Conservation (phyloP, 2,888 invertebrate species). For the Mantis religiosa region DNA sequence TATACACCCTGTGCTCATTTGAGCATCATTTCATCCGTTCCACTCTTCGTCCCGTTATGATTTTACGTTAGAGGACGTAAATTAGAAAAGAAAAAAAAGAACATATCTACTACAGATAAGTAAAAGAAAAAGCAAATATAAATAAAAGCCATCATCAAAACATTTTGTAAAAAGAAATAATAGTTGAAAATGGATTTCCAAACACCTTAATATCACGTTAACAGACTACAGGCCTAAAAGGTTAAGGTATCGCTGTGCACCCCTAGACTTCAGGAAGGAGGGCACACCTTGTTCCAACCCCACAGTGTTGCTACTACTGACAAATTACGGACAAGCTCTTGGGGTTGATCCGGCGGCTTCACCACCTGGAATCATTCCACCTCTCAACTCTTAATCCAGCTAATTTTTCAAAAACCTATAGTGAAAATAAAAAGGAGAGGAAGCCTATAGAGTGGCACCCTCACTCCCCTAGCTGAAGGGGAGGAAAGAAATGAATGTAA, state of each 20-base stretch:
- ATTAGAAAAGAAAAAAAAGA: no score
- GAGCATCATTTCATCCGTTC: no score
- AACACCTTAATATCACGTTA: no score
- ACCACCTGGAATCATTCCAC: slow-evolving; percentile 24
- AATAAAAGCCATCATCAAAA: no score
- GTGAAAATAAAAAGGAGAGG: slow-evolving; percentile 14
- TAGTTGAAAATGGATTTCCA: no score
- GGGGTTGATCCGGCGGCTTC: slow-evolving; percentile 24
- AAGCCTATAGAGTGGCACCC: not conserved
- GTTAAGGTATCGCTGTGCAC: not conserved
- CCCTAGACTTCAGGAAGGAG: not conserved
- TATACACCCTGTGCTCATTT: no score
- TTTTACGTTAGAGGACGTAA: no score
- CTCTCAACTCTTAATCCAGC: slow-evolving; percentile 23
- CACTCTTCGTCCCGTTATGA: no score
- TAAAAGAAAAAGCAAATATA: no score
- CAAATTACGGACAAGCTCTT: slow-evolving; percentile 24
- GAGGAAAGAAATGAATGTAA: not conserved
- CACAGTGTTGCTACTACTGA: slow-evolving; percentile 13
- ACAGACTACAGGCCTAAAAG: not conserved
- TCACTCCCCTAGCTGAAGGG: not conserved
- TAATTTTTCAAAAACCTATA: slow-evolving; percentile 28
- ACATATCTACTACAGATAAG: no score
- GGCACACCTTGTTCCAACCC: not conserved
- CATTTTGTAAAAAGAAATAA: no score